Conservation (phyloP, 1,140 invertebrate genomes). For the Drosophila pruinosa region DNA sequence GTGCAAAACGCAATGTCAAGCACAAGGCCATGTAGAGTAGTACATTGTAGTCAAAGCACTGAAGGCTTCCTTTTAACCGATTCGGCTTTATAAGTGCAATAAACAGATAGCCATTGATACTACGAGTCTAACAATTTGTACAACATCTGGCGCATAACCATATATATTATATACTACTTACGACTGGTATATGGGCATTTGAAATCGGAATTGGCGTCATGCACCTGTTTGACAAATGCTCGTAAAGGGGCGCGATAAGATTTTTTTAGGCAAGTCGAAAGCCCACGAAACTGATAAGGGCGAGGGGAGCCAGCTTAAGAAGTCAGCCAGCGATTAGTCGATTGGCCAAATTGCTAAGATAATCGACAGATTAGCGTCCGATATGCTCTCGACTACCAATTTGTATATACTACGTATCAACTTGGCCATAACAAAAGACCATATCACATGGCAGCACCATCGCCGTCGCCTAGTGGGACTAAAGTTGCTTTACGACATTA, state of each 20-base stretch:
- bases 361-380: conserved; percentile 21
- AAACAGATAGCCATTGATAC: conserved; percentile 9
- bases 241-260: conserved; percentile 24
- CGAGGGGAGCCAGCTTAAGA: background rate
- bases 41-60: background rate
- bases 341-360: conserved; percentile 9
- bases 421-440: conserved; percentile 6
- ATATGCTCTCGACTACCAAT: background rate
- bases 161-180: background rate
- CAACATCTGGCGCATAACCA: conserved; percentile 11
- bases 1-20: conserved; percentile 44
- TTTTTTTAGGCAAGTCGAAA: background rate
- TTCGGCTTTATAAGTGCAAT: conserved; percentile 6
- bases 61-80: background rate
- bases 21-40: conserved; percentile 35
- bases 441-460: background rate
- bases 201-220: background rate
- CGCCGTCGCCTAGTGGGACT: background rate
- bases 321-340: conserved; percentile 11
- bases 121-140: background rate
- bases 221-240: conserved; percentile 16
- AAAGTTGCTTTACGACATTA: conserved; percentile 44
- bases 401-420: background rate
- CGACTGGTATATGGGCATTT: background rate
- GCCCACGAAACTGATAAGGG: background rate